Conservation (phyloP, 2,113 vertebrate species). For the Mugil cephalus region DNA sequence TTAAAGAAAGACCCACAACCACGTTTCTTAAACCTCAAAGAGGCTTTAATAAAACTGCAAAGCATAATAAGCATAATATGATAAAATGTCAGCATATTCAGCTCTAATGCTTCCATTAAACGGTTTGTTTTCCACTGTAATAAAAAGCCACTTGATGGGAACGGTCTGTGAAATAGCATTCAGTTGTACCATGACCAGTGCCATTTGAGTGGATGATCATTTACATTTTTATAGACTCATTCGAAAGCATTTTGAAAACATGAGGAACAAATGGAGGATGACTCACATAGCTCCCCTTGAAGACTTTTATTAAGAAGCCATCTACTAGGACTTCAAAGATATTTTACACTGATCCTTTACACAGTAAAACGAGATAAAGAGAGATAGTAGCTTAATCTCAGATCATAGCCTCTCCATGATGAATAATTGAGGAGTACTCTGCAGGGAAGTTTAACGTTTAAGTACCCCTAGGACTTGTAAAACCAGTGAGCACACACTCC, state of each 20-base stretch:
- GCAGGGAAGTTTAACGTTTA: conserved; percentile 16
- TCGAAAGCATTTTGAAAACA: not conserved
- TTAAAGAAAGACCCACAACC: conserved; percentile 10
- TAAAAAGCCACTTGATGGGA: not conserved
- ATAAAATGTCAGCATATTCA: conserved; percentile 24
- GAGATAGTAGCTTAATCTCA: conserved; percentile 10
- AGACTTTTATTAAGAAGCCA: conserved; percentile 1
- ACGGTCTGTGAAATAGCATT: not conserved
- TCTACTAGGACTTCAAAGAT: not conserved
- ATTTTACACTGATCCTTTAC: conserved; percentile 15
- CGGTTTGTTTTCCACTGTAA: not conserved
- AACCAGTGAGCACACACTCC: not conserved
- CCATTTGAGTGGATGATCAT: conserved; percentile 16
- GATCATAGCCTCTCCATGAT: conserved; percentile 35
- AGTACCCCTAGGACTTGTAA: conserved; percentile 3
- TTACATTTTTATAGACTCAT: not conserved
- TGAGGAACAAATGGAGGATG: not conserved
- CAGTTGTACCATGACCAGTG: not conserved
- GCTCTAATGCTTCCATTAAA: conserved; percentile 9
- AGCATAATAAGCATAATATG: not conserved
- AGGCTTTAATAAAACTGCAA: not conserved
- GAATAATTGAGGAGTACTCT: conserved; percentile 53
- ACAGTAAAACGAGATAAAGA: conserved; percentile 15
- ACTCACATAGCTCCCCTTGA: conserved; percentile 12
- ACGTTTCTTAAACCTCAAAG: conserved; percentile 4